Evolutionary conservation across 2,113 vertebrate species (phyloP), one percentile per base, ranked within the genome.

Genomic region (Tragelaphus scriptus): DNA sequence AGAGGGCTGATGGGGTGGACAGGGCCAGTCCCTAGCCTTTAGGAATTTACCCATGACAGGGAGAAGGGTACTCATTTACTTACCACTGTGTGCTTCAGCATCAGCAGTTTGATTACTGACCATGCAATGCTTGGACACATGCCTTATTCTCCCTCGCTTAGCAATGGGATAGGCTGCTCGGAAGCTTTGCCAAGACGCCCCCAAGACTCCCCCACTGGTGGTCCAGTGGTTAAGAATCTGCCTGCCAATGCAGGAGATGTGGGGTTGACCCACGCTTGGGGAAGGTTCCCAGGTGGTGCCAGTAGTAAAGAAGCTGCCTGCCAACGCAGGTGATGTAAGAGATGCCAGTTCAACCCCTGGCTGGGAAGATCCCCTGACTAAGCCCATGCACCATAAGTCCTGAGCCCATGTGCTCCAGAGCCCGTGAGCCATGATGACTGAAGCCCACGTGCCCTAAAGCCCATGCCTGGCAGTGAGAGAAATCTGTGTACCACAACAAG

Each of bases 331-430:
- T 75, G 10, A 40, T 40, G 68, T 10, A 75, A 6, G 19, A 75
- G 36, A 13, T 0, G 21, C 36, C 36, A 23, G 68, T 13, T 75
- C 68, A 23, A 13, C 2, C n/a, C 68, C 36, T 75, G 32, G 65
- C 65, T 68, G 32, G 32, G 65, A n/a, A 68, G 65, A 68, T 68
- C 16, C 32, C 32, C 65, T n/a, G 65, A n/a, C 65, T 68, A 36
- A 36, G n/a, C 16, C 65, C 19, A 40, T 6, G 40, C 23, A 0
- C 40, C 23, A 0, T 15, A 26, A 44, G 23, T 77, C 11, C 71
- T 44, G 71, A 77, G 23, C 40, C 6, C 23, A 26, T 2, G 30
- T 77, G 36, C 40, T 44, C 40, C 71, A 44, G 40, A 77, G 40
- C 40, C n/a, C n/a, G 23, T 2, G n/a, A 71, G 68, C n/a, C 6